phyloP scores from a whole-genome alignment of 1,140 invertebrate genomes.

The Drosophila parvula region DNA sequence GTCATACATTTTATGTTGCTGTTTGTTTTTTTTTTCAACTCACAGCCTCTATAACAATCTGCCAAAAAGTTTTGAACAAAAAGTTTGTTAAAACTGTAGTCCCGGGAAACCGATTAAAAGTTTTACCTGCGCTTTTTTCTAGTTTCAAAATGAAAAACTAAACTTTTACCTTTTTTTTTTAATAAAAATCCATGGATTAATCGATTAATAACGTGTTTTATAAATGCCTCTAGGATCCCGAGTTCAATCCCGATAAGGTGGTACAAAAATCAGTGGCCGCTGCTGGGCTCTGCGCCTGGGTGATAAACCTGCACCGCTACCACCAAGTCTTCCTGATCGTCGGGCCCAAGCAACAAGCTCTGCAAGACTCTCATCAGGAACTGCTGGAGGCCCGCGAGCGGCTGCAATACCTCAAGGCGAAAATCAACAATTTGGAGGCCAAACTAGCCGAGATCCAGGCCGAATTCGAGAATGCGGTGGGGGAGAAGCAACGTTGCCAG shows the following conservation, averaged over 20 bases:
- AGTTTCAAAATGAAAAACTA: neutral
- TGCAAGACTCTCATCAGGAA: slow-evolving; percentile 94
- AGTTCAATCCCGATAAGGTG: slow-evolving; percentile 95
- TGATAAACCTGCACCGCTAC: slow-evolving; percentile 96
- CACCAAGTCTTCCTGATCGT: slow-evolving; percentile 97
- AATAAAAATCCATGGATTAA: neutral
- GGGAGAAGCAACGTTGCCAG: slow-evolving; percentile 95
- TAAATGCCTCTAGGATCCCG: slow-evolving; percentile 86
- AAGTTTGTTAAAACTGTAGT: neutral
- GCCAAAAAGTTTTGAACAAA: neutral
- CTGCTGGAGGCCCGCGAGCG: slow-evolving; percentile 94
- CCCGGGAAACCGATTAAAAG: slow-evolving; percentile 10
- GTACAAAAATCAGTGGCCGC: slow-evolving; percentile 94
- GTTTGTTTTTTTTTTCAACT: neutral
- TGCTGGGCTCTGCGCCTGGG: slow-evolving; percentile 96
- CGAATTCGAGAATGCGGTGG: slow-evolving; percentile 93
- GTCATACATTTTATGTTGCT: neutral
- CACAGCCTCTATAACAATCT: neutral
- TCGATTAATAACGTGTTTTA: neutral
- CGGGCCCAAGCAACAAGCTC: slow-evolving; percentile 92
- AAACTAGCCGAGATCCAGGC: slow-evolving; percentile 90
- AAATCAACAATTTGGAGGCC: slow-evolving; percentile 89
- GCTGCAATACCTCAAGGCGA: slow-evolving; percentile 89
- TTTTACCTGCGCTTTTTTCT: slow-evolving; percentile 1
- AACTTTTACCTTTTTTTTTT: neutral